Evolutionary conservation across 2,113 vertebrate species (phyloP).

Genomic region (Alligator sinensis): DNA sequence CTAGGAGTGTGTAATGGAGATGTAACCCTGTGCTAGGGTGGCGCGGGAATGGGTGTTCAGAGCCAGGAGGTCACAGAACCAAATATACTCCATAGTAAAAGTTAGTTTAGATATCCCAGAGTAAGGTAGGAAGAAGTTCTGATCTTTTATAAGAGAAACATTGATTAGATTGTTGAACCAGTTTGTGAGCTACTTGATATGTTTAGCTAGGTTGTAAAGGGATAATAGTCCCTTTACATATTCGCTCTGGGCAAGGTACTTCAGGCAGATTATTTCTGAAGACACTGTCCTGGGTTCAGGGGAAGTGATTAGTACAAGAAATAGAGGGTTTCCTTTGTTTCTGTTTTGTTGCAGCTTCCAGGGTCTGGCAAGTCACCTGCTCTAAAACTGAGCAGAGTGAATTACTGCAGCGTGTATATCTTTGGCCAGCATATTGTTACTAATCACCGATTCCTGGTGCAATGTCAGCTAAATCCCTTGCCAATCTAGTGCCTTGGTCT

Average conservation of each 20-base stretch:
- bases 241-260: not conserved
- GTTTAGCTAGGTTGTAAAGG: not conserved
- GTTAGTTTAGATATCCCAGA: fast-evolving
- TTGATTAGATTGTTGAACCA: not conserved
- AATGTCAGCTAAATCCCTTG: not conserved
- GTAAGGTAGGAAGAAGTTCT: no score
- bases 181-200: not conserved
- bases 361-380: not conserved
- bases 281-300: not conserved
- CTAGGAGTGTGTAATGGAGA: not conserved
- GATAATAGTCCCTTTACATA: not conserved
- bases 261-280: not conserved
- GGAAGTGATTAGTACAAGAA: not conserved
- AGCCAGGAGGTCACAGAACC: not conserved
- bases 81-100: no score
- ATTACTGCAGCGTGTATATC: no score
- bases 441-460: no score
- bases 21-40: no score
- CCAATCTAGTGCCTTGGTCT: not conserved
- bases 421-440: no score
- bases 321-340: not conserved
- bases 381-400: not conserved
- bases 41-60: no score
- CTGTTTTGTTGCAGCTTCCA: not conserved
- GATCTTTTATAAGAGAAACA: not conserved